Base-by-base conservation (phyloP, 2,888 invertebrate genomes). In the Ceratothoa steindachneri region DNA sequence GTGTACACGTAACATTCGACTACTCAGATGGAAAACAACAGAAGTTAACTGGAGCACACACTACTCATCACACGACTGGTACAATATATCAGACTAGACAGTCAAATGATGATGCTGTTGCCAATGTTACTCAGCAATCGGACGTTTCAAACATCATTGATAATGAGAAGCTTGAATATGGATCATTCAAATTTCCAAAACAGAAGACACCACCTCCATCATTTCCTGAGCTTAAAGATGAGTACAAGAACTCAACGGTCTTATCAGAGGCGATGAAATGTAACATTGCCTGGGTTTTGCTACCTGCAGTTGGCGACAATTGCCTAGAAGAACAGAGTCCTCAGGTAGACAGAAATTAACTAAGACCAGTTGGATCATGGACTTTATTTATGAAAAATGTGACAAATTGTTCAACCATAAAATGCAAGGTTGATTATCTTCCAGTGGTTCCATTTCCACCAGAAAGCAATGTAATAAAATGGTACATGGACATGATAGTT, bases 11-110 rank as follows among this genome's bases (percentile, higher is more conserved):
- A 51, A 69, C 69, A 69, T 52, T 52, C n/a, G 52, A 69, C 53
- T 52, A 69, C 53, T 69, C 69, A 69, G 69, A 69, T 69, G 69
- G 69, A 29, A 69, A 52, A 69, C 53, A 69, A 24, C 53, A 52
- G 69, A 69, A 22, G 29, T 15, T 52, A 30, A 67, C 67, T 30
- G 67, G 67, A 30, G 29, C 30, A 28, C 67, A 67, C 1, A 67
- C 67, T 22, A 67, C 67, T 19, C 67, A 67, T 30, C 30, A 2
- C 67, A 67, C 30, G 22, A 67, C 29, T 19, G 67, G 67, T 22
- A 67, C 67, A 29, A 30, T 67, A 30, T 67, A 30, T 67, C 67
- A 67, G 30, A 30, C 22, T n/a, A 67, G 22, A 67, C 30, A 22
- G 1, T 30, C 30, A 30, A 30, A 67, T 22, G 67, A 67, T 30